A percentile compares a stretch with the other conserved stretches of the same genome.
phyloP scores from a whole-genome alignment of 2,888 invertebrate species.

The Tipula confusa region DNA sequence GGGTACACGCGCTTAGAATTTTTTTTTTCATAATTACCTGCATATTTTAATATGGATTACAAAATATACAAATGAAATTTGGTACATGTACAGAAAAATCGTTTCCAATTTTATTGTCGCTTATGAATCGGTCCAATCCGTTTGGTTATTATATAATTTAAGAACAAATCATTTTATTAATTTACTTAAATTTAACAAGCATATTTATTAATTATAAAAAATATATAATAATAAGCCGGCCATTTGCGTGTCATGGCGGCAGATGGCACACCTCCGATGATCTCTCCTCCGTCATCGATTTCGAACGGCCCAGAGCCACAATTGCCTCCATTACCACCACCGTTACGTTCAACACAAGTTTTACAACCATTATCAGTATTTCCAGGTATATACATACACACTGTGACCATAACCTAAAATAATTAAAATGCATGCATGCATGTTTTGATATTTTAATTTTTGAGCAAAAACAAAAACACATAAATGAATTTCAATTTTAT shows the following conservation, averaged over 20 bases:
- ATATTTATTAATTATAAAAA: not conserved
- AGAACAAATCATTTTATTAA: not conserved
- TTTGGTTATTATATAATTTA: not conserved
- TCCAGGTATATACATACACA: slow-evolving; percentile 44
- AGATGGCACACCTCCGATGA: slow-evolving; percentile 51
- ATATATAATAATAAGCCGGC: slow-evolving; percentile 43
- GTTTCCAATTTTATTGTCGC: not conserved
- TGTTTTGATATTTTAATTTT: not conserved
- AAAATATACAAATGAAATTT: not conserved
- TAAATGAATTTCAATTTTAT: too few species aligned
- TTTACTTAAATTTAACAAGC: not conserved
- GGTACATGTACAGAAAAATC: not conserved
- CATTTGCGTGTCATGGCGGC: slow-evolving; percentile 51
- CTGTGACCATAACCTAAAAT: not conserved
- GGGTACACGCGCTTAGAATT: not conserved
- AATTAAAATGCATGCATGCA: not conserved
- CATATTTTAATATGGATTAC: not conserved
- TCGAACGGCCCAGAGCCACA: slow-evolving; percentile 52
- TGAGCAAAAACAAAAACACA: not conserved
- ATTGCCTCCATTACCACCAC: slow-evolving; percentile 51
- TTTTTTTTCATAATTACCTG: not conserved
- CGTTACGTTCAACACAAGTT: slow-evolving; percentile 52
- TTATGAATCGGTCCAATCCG: not conserved
- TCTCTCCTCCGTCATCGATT: slow-evolving; percentile 51
- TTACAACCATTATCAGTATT: slow-evolving; percentile 51